Percentiles rank a stretch among this genome's conserved stretches.
Evolutionary conservation across 2,797 vertebrate genomes (phyloP).

Genomic region (Peromyscus melanophrys): DNA sequence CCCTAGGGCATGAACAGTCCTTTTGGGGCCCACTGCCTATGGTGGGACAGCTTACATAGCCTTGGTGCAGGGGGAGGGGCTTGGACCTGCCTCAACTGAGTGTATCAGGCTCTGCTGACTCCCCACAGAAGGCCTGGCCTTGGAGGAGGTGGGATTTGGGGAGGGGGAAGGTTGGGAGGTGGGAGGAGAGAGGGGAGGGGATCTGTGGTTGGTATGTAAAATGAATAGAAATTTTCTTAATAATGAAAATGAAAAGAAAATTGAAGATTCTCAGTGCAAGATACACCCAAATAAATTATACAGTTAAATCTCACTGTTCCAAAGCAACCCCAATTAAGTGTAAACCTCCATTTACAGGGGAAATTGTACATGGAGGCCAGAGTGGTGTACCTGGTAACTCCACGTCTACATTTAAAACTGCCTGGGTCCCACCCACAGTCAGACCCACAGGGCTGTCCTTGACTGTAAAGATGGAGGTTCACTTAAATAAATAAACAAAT

Average conservation of each 20-base stretch:
- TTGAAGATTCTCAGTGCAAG: neutral
- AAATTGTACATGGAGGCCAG: neutral
- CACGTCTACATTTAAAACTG: neutral
- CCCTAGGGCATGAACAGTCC: no score
- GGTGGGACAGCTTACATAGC: no score
- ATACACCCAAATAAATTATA: neutral
- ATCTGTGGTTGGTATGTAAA: no score
- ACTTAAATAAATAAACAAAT: neutral
- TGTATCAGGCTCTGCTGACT: no score
- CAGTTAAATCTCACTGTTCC: neutral
- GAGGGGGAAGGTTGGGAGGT: no score
- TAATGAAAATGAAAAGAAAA: neutral
- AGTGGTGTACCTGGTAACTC: neutral
- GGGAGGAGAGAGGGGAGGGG: no score
- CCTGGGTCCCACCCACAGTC: neutral
- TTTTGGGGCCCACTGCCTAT: no score
- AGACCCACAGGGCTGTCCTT: neutral
- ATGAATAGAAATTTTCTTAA: neutral
- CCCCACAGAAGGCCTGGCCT: no score
- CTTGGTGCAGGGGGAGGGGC: no score
- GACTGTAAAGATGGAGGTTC: neutral
- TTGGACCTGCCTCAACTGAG: no score
- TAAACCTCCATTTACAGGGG: neutral
- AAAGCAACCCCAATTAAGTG: constrained; percentile 10
- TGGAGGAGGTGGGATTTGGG: no score